Evolutionary conservation across 1,140 invertebrate genomes (phyloP), one percentile per base, ranked within the genome.

Genomic region (Rhyacophila brunnea): DNA sequence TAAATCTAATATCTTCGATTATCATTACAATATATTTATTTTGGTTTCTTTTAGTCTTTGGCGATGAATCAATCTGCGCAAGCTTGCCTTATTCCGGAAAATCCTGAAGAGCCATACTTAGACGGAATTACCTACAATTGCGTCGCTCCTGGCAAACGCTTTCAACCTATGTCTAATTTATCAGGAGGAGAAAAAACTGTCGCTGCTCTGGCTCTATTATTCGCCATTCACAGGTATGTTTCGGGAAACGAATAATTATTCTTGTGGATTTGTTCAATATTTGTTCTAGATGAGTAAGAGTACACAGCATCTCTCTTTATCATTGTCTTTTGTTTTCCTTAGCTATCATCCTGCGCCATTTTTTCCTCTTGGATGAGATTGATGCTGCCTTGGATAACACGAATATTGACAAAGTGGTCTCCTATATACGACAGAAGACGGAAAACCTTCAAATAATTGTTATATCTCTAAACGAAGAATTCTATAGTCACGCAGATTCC

Each of bases 391-490:
- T 99, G 49, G 97, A 99, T 79, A 99, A 99, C 77, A 99, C 96
- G 11, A 99, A 99, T 75, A 99, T 99, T 75, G 91, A 95, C 66
- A 99, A 99, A 83, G 96, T 98, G 51, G 91, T 91, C 4, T 88
- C 85, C 48, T 94, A 91, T 70, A 95, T 95, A 68, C 80, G 87
- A 49, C 85, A 88, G 67, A 91, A 91, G 74, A 91, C 89, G 11
- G 85, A 81, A 63, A 86, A 85, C 28, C 78, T 99, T 61, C 98
- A 99, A 80, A 96, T 95, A 49, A 99, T 99, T 77, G 97, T 99
- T 49, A 99, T 99, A 73, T 99, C 96, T 6, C 81, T 99, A 35
- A 99, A 99, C 79, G 98, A 99, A 80, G 98, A 99, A 80, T 99
- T 99, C 82, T 99, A 98, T 82, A 95, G 94, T 20, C 93, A 97